Percentiles rank a stretch among this genome's conserved stretches.
phyloP scores from a whole-genome alignment of 2,113 vertebrate species.

The Strigops habroptila region DNA sequence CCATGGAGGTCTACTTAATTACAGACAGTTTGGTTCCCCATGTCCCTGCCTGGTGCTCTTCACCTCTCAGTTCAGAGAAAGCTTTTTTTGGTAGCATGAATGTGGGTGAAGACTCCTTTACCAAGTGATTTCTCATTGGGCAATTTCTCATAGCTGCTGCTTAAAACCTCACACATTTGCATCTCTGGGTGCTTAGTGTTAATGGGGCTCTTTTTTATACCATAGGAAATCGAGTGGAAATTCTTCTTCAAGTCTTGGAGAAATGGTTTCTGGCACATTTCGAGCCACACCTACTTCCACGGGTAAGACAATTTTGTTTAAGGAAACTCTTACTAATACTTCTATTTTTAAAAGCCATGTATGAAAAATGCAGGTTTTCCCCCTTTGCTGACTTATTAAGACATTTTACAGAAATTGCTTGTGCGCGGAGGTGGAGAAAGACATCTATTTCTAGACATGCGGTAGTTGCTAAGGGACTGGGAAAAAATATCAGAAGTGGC shows the following conservation, averaged over 20 bases:
- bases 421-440: not conserved
- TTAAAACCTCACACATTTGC: not conserved
- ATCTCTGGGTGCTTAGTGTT: not conserved
- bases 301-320: slow-evolving; percentile 72
- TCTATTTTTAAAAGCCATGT: not conserved
- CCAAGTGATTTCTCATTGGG: not conserved
- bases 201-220: not conserved
- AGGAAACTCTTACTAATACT: not conserved
- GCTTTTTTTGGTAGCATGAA: not conserved
- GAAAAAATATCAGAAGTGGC: not conserved
- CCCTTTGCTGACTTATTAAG: not conserved
- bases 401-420: not conserved
- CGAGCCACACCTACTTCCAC: slow-evolving; percentile 89
- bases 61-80: not conserved
- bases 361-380: not conserved
- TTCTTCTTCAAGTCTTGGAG: slow-evolving; percentile 96
- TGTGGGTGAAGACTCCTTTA: not conserved
- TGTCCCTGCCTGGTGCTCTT: too few species aligned
- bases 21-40: not conserved
- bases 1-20: not conserved
- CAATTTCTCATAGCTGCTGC: not conserved
- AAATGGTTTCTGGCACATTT: slow-evolving; percentile 96
- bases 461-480: not conserved
- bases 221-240: slow-evolving; percentile 93
- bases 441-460: not conserved